Conservation (phyloP, 2,797 vertebrate species). For the Heteromormyrus szaboi region DNA sequence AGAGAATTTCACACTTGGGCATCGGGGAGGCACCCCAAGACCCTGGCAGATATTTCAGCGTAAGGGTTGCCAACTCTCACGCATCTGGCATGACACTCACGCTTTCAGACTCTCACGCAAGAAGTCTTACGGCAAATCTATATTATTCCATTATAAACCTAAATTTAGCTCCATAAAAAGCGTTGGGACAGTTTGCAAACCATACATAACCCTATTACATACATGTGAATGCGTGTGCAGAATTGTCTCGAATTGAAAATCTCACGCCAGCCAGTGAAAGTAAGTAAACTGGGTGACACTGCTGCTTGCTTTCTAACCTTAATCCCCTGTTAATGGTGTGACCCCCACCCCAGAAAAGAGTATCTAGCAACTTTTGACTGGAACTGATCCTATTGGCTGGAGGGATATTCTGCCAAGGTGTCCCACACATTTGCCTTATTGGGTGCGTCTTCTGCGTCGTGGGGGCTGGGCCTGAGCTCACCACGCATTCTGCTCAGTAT, state of each 20-base stretch:
- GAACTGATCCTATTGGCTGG: neutral
- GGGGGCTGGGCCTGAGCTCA: neutral
- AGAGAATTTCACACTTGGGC: neutral
- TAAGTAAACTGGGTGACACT: neutral
- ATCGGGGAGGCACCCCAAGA: neutral
- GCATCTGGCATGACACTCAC: too few relatives aligned
- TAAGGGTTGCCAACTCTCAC: too few relatives aligned
- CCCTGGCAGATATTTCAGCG: neutral
- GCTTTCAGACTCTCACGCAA: too few relatives aligned
- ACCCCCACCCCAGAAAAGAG: neutral
- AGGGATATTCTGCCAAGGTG: neutral
- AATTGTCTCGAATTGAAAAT: neutral
- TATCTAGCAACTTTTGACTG: neutral
- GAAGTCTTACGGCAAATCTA: too few relatives aligned
- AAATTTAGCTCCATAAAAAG: too few relatives aligned
- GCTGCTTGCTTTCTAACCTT: neutral
- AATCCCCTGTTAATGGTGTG: neutral
- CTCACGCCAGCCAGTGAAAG: neutral
- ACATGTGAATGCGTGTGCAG: neutral
- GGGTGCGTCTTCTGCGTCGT: neutral
- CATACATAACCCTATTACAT: neutral
- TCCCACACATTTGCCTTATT: neutral
- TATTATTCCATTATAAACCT: too few relatives aligned
- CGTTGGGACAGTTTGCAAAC: too few relatives aligned
- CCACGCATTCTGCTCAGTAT: neutral